phyloP scores from a whole-genome alignment of 2,113 vertebrate genomes.

The Pandion haliaetus region DNA sequence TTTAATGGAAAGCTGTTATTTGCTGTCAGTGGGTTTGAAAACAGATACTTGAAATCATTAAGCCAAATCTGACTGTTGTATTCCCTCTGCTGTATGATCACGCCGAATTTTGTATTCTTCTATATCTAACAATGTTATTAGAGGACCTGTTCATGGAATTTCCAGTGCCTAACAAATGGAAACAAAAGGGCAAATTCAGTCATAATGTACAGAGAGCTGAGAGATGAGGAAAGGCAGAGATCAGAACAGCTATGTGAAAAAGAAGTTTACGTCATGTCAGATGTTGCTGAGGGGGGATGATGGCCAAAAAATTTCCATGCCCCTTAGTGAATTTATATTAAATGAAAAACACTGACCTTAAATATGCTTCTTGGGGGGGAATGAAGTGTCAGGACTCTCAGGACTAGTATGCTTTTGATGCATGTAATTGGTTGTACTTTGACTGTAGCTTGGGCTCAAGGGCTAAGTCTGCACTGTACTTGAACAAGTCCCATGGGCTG shows the following conservation, averaged over 20 bases:
- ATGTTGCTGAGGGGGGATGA: not conserved
- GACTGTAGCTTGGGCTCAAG: not conserved
- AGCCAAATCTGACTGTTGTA: not conserved
- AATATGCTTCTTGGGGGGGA: not conserved
- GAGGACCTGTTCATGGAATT: not conserved
- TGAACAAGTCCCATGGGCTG: not conserved
- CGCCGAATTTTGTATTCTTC: not conserved
- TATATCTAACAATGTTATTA: not conserved
- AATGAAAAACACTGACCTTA: not conserved
- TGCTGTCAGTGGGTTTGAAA: not conserved
- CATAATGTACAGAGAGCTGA: not conserved
- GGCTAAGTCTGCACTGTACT: not conserved
- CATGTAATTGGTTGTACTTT: not conserved
- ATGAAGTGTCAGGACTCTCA: not conserved
- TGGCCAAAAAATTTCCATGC: not conserved
- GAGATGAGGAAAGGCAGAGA: not conserved
- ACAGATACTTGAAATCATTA: not conserved
- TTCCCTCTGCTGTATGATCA: not conserved
- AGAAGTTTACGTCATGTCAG: not conserved
- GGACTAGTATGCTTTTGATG: not conserved
- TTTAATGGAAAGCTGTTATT: not conserved
- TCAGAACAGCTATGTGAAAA: not conserved
- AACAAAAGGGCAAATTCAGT: not conserved
- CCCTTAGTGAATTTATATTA: not conserved
- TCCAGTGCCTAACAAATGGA: not conserved